Evolutionary conservation across 2,888 invertebrate species (phyloP).

Genomic region (Penaeus monodon): DNA sequence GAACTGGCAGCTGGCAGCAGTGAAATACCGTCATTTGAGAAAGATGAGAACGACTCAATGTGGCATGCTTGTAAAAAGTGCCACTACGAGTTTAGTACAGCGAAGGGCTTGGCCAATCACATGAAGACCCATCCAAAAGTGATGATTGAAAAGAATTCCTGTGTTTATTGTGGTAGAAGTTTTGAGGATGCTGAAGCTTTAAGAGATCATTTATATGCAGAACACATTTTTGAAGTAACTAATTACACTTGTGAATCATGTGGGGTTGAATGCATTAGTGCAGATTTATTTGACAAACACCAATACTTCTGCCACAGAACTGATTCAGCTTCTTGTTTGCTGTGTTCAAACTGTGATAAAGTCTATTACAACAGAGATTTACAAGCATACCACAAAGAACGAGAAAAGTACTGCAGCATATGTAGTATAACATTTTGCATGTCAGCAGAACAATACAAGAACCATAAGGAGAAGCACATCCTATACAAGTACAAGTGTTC

Average conservation of each 20-base stretch:
- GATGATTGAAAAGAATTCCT: conserved; percentile 19
- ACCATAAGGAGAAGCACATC: conserved; percentile 22
- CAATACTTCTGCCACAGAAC: conserved; percentile 20
- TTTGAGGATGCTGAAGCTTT: conserved; percentile 1
- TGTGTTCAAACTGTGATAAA: conserved; percentile 35
- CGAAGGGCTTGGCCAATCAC: conserved; percentile 24
- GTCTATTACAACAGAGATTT: conserved; percentile 21
- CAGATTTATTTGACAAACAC: conserved; percentile 34
- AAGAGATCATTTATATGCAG: neutral
- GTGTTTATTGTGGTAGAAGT: conserved; percentile 17
- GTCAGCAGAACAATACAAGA: conserved; percentile 19
- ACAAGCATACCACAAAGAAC: conserved; percentile 6
- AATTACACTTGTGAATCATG: conserved; percentile 31
- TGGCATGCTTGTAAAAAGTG: conserved; percentile 17
- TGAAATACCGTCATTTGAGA: neutral
- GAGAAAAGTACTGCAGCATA: conserved; percentile 15
- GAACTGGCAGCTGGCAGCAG: neutral
- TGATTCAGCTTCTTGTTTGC: conserved; percentile 1
- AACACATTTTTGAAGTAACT: conserved; percentile 18
- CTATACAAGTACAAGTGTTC: conserved; percentile 23
- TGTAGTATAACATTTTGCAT: conserved; percentile 19
- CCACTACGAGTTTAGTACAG: conserved; percentile 17
- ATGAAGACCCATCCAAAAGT: conserved; percentile 29
- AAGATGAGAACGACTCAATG: neutral
- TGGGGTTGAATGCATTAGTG: conserved; percentile 25